Base-by-base conservation (phyloP, 2,888 invertebrate genomes). In the Chrysolina americana region DNA sequence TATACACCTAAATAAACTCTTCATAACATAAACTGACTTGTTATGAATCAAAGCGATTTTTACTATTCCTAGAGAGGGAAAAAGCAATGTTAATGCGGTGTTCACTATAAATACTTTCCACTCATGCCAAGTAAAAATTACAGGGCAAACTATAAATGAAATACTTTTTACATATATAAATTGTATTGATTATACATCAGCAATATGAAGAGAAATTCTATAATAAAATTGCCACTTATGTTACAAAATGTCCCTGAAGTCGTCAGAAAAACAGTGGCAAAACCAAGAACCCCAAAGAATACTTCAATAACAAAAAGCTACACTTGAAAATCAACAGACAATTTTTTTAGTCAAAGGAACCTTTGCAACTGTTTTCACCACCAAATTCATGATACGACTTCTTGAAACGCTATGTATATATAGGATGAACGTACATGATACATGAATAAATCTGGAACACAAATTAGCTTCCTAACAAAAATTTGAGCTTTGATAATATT, bases 91-190 rank as follows among this genome's bases (percentile, higher is more conserved):
- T 3, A 36, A 36, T 36, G 3, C 28, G 2, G 28, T 36, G 36
- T 8, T 36, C 8, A n/a, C n/a, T n/a, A n/a, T 28, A 36, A 36
- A 36, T 36, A 36, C 8, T 36, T 8, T 19, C 4, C 50, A 50
- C 21, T 17, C 3, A 17, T 10, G 19, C 17, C 2, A 21, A 3
- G 53, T 53, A 19, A 11, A 19, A 19, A 11, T 19, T 17, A 19
- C 11, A 11, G 8, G 21, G 13, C 4, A 53, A 17, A 21, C 28
- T 15, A 28, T 53, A 68, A 68, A 68, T 68, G 62, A 71, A 77
- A 66, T 73, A 53, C 74, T 69, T 53, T 64, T 50, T 74, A 71
- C 62, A 78, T 78, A 79, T 79, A 78, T 76, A 80, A 72, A 77
- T 71, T 80, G 80, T 79, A 80, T 80, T 79, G 77, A 68, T 47